Conservation (phyloP, 2,797 vertebrate species). For the Lates japonicus region DNA sequence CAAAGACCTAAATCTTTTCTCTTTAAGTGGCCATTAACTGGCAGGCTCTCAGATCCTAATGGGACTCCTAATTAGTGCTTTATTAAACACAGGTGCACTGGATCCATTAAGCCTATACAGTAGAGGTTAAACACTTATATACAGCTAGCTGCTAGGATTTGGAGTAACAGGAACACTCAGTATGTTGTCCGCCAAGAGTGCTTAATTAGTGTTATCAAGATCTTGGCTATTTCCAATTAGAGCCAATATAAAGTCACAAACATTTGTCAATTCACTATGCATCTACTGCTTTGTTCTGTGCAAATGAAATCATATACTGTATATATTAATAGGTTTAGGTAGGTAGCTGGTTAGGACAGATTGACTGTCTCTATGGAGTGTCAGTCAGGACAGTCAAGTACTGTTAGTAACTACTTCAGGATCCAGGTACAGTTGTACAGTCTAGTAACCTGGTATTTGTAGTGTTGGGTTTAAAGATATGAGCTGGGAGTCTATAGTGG, state of each 20-base stretch:
- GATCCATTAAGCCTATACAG: conserved; percentile 51
- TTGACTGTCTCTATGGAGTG: not conserved
- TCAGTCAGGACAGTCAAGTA: not conserved
- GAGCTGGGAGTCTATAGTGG: no score
- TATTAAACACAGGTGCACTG: conserved; percentile 52
- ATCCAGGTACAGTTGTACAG: not conserved
- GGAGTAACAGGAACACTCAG: conserved; percentile 20
- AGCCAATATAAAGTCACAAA: not conserved
- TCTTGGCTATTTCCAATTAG: conserved; percentile 15
- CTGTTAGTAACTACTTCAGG: not conserved
- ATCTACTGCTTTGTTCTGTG: not conserved
- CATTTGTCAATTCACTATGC: not conserved
- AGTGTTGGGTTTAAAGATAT: not conserved
- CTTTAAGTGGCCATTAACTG: conserved; percentile 62
- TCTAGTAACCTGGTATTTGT: not conserved
- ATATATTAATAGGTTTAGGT: not conserved
- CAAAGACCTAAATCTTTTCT: conserved; percentile 56
- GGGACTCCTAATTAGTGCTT: conserved; percentile 64
- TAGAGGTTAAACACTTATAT: conserved; percentile 46
- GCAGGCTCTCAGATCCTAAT: conserved; percentile 50
- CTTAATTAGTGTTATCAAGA: conserved; percentile 25
- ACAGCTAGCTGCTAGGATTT: conserved; percentile 1
- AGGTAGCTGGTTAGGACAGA: not conserved
- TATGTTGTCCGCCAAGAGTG: not conserved
- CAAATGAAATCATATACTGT: not conserved